phyloP scores from a whole-genome alignment of 1,140 invertebrate genomes.

The Cherax quadricarinatus region DNA sequence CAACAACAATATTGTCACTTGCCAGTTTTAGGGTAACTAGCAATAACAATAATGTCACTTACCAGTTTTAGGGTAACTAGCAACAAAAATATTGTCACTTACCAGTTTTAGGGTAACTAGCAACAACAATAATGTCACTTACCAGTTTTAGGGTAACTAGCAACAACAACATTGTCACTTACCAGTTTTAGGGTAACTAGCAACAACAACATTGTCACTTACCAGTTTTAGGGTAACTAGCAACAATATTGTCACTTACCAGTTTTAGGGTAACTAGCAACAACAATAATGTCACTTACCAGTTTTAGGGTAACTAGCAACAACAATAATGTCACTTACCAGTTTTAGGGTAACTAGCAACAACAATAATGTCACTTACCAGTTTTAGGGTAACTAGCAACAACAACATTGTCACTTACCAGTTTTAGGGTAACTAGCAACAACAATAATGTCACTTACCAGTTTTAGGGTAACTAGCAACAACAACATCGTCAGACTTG shows the following conservation, averaged over 20 bases:
- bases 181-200: constrained; percentile 76
- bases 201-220: constrained; percentile 50
- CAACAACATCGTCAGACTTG: constrained; percentile 74
- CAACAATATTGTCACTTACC: constrained; percentile 74
- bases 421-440: constrained; percentile 74
- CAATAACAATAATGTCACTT: no score
- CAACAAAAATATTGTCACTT: no score
- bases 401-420: constrained; percentile 74
- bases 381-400: constrained; percentile 74
- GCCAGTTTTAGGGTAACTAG: no score
- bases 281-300: constrained; percentile 74
- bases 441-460: constrained; percentile 74
- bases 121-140: no score
- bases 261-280: constrained; percentile 74
- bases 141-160: no score
- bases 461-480: constrained; percentile 74
- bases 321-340: constrained; percentile 74
- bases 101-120: no score
- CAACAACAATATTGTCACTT: no score
- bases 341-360: constrained; percentile 74
- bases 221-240: constrained; percentile 76
- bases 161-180: constrained; percentile 41
- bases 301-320: constrained; percentile 74
- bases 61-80: no score
- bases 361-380: constrained; percentile 74